phyloP scores from a whole-genome alignment of 2,797 vertebrate species.

The Epinephelus awoara region DNA sequence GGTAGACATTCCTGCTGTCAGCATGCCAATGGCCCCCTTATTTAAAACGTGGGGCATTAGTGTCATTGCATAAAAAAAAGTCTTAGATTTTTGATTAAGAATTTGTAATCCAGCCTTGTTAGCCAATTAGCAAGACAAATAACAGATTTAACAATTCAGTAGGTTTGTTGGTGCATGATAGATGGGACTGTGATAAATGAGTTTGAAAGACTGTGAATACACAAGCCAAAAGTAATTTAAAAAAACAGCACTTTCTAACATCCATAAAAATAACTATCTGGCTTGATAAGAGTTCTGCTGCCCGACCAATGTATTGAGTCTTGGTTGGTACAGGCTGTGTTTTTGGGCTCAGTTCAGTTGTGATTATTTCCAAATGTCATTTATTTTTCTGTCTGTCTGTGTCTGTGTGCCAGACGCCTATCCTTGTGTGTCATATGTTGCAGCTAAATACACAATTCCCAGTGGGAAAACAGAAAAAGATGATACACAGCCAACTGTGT shows the following conservation, averaged over 20 bases:
- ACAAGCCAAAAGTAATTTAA: background rate
- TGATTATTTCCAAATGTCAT: background rate
- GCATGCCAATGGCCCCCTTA: too few species aligned
- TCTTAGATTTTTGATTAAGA: background rate
- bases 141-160: background rate
- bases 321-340: background rate
- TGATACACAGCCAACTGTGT: background rate
- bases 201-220: background rate
- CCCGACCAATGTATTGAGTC: background rate
- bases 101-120: background rate
- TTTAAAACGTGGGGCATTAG: too few species aligned
- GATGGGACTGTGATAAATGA: background rate
- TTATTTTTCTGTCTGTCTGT: background rate
- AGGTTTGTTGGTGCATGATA: background rate
- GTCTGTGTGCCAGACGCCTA: background rate
- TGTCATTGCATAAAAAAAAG: too few species aligned
- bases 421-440: background rate
- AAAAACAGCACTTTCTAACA: background rate
- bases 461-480: background rate
- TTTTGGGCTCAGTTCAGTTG: background rate
- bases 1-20: too few species aligned
- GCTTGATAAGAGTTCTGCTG: background rate
- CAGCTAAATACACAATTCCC: background rate
- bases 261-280: background rate
- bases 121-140: background rate